A percentile compares a stretch with the other conserved stretches of the same genome.
Conservation (phyloP, 2,888 invertebrate species). For the Lobophora halterata region DNA sequence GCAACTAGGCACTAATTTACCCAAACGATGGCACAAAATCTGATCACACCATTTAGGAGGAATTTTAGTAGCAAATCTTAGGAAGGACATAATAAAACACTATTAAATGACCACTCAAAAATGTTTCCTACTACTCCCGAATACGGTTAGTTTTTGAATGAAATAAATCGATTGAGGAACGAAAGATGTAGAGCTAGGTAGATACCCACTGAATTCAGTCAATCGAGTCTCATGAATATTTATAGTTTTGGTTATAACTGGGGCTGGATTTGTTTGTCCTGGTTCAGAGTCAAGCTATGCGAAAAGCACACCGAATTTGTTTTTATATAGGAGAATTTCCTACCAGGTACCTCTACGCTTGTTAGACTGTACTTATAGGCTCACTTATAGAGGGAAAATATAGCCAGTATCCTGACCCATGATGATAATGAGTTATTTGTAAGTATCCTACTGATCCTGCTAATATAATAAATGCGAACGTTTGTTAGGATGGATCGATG, state of each 20-base stretch:
- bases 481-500: too few relatives aligned
- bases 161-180: slow-evolving; percentile 3
- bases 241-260: slow-evolving; percentile 13
- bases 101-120: not conserved
- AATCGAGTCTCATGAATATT: slow-evolving; percentile 18
- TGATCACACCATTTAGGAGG: slow-evolving; percentile 3
- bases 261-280: slow-evolving; percentile 11
- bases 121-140: not conserved
- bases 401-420: too few relatives aligned
- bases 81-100: slow-evolving; percentile 1
- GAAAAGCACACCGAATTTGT: not conserved
- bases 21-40: not conserved
- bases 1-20: too few relatives aligned
- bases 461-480: too few relatives aligned
- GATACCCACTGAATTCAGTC: slow-evolving; percentile 10
- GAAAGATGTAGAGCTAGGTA: not conserved
- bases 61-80: slow-evolving; percentile 9
- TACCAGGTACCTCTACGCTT: too few relatives aligned
- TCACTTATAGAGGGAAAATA: too few relatives aligned
- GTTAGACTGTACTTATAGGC: too few relatives aligned
- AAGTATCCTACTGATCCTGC: too few relatives aligned
- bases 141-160: slow-evolving; percentile 4
- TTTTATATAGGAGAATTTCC: not conserved
- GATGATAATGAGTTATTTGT: too few relatives aligned
- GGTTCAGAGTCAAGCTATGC: slow-evolving; percentile 6